Conservation (phyloP, 1,140 invertebrate genomes). For the Drosophila trapezifrons region DNA sequence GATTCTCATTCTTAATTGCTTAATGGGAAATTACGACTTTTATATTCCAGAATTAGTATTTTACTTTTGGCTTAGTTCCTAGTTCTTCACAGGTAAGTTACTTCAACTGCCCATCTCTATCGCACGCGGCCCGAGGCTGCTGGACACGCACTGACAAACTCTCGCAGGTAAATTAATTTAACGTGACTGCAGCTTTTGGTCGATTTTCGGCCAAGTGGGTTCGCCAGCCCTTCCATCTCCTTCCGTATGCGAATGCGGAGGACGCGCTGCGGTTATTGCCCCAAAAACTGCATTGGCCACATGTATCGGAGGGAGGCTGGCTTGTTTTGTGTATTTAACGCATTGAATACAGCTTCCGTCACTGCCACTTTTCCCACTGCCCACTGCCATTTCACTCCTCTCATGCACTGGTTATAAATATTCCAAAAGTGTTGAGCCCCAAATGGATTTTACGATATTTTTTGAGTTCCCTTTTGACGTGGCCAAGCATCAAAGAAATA, state of each 20-base stretch:
- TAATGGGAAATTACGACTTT: too few species aligned
- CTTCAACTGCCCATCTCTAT: constrained; percentile 24
- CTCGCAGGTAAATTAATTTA: constrained; percentile 77
- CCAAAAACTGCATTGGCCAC: constrained; percentile 63
- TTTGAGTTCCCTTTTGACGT: constrained; percentile 14
- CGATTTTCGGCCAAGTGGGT: constrained; percentile 72
- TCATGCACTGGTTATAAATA: constrained; percentile 51
- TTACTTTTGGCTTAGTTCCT: too few species aligned
- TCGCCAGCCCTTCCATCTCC: constrained; percentile 1
- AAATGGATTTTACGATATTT: constrained; percentile 59
- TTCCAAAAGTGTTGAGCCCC: constrained; percentile 55
- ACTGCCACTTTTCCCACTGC: constrained; percentile 4
- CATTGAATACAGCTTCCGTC: constrained; percentile 60
- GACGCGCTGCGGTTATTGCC: constrained; percentile 73
- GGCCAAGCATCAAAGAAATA: background rate
- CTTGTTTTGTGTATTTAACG: constrained; percentile 73
- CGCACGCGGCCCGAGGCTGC: constrained; percentile 5
- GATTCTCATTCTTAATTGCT: too few species aligned
- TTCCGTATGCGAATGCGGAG: constrained; percentile 65
- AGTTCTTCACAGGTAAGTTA: too few species aligned
- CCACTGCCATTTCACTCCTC: background rate
- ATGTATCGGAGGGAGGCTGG: constrained; percentile 4
- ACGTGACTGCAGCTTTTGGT: constrained; percentile 80
- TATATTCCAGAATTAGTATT: too few species aligned
- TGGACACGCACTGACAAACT: constrained; percentile 26